A percentile compares a stretch with the other conserved stretches of the same genome.
phyloP scores from a whole-genome alignment of 2,888 invertebrate species.

The Eupithecia subumbrata region DNA sequence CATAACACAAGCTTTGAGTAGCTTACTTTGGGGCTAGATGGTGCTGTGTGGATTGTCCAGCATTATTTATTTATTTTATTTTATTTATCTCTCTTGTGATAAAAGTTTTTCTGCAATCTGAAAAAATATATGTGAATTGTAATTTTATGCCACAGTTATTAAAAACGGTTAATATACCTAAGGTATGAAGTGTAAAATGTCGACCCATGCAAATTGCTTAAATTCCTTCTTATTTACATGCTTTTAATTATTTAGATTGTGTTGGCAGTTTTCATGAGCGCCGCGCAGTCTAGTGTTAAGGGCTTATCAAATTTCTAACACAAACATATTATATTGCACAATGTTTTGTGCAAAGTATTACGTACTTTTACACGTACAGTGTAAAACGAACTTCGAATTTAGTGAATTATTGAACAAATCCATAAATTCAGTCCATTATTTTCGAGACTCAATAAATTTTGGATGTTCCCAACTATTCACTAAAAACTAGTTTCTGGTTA shows the following conservation, averaged over 20 bases:
- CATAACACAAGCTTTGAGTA: too few relatives aligned
- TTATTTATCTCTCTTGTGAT: too few relatives aligned
- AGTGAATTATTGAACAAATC: neutral
- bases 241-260: constrained; percentile 1
- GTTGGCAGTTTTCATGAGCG: constrained; percentile 26
- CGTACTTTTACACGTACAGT: neutral
- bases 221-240: neutral
- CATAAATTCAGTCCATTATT: neutral
- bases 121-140: neutral
- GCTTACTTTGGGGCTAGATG: too few relatives aligned
- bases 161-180: too few relatives aligned
- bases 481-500: too few relatives aligned
- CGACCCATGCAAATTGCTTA: neutral
- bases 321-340: constrained; percentile 6
- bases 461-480: too few relatives aligned
- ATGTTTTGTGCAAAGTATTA: neutral
- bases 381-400: neutral
- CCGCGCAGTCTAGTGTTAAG: constrained; percentile 30
- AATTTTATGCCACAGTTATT: neutral
- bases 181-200: neutral
- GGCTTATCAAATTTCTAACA: constrained; percentile 30
- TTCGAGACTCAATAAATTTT: too few relatives aligned
- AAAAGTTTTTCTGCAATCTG: neutral
- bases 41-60: too few relatives aligned
- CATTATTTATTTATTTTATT: too few relatives aligned